Evolutionary conservation across 1,140 invertebrate species (phyloP), one percentile per base, ranked within the genome.

Genomic region (Battus philenor): DNA sequence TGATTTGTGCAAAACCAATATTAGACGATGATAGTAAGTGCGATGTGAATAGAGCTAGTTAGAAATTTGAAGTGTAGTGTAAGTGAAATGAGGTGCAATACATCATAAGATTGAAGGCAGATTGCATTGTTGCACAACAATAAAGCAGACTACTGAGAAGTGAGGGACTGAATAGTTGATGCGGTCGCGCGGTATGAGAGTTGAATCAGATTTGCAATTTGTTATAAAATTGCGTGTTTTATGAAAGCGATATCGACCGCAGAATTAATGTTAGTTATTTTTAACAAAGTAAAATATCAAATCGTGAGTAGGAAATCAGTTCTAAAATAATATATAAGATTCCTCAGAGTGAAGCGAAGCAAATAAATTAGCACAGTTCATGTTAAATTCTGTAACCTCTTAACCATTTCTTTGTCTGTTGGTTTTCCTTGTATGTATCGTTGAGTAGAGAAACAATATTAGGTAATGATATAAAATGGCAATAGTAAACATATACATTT

Each of bases 1-100:
- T 73, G 68, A 80, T 79, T 79, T 76, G 71, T 48, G 48, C 66
- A 77, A 81, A 81, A 78, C 74, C 70, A 81, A 84, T 84, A 80
- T 80, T 72, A 58, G 58, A 62, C 53, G 47, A 62, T 59, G 60
- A 60, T 68, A 60, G 64, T 63, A 68, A 43, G 61, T 45, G 61
- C 58, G 64, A 65, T 72, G 68, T 69, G 61, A 59, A 49, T 65
- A 60, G 49, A 54, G 50, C 57, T 61, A 49, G 53, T 66, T 62
- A 68, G 69, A 68, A 70, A 70, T 66, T 73, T 64, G 46, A 62
- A 48, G 54, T 66, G 57, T 52, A 54, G 47, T 50, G 48, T 57
- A 52, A 77, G 72, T 62, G 65, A 70, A 72, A 77, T 83, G 72
- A 75, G 68, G 65, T 76, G 63, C 65, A 74, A 71, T 77, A 69